phyloP scores from a whole-genome alignment of 2,113 vertebrate species.

The Anguilla rostrata region DNA sequence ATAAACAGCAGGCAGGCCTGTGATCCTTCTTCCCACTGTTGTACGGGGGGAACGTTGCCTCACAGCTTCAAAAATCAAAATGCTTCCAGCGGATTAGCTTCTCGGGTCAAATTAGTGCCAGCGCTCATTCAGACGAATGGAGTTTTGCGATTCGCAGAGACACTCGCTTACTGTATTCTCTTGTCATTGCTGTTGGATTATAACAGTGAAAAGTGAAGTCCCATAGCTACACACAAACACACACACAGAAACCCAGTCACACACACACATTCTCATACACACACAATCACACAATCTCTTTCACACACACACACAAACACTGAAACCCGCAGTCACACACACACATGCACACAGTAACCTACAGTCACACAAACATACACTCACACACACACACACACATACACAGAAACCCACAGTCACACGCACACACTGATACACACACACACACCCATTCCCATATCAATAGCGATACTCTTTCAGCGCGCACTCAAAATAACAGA shows the following conservation, averaged over 20 bases:
- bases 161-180: slow-evolving; percentile 11
- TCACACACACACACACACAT: slow-evolving; percentile 10
- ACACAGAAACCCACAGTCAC: slow-evolving; percentile 29
- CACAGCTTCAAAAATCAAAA: slow-evolving; percentile 14
- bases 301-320: no score
- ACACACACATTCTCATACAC: no score
- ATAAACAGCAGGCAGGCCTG: neutral
- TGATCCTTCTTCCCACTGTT: neutral
- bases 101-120: slow-evolving; percentile 2
- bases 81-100: slow-evolving; percentile 29
- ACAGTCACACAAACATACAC: slow-evolving; percentile 35
- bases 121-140: neutral
- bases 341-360: slow-evolving; percentile 7
- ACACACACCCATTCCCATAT: no score
- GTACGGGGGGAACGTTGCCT: neutral
- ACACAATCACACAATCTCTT: no score
- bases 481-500: neutral
- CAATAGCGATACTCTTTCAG: neutral
- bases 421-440: no score
- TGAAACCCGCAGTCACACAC: no score
- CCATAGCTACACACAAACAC: slow-evolving; percentile 19
- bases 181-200: slow-evolving; percentile 16
- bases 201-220: neutral
- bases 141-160: slow-evolving; percentile 1
- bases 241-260: neutral